A percentile compares a stretch with the other conserved stretches of the same genome.
These are phyloP conservation scores for Blastobasis adustella DNA, from an alignment of 2,888 invertebrate species.

Conservation along the genomic window DNA sequence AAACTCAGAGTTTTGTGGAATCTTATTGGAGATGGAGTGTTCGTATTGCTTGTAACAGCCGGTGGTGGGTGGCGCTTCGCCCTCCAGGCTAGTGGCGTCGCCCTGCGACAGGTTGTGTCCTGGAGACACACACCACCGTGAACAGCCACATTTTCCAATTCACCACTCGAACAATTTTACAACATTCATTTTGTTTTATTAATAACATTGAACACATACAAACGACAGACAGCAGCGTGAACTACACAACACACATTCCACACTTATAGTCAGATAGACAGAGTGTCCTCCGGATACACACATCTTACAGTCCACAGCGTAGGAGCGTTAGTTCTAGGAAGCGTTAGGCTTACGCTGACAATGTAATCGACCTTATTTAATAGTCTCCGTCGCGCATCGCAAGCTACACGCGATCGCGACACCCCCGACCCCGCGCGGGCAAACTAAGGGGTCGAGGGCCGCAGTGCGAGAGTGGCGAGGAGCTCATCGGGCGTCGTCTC, in stretches of 20 bases:
- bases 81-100: constrained; percentile 89
- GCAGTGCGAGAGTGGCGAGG: constrained; percentile 66
- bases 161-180: constrained; percentile 32
- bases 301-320: constrained; percentile 60
- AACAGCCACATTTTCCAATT: constrained; percentile 57
- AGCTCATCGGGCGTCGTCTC: constrained; percentile 78
- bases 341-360: constrained; percentile 74
- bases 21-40: constrained; percentile 71
- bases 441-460: constrained; percentile 65
- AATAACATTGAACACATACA: constrained; percentile 12
- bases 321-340: constrained; percentile 63
- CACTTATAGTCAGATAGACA: constrained; percentile 62
- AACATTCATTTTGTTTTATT: constrained; percentile 13
- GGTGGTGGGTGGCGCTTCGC: constrained; percentile 82
- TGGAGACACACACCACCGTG: constrained; percentile 75
- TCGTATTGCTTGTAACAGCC: constrained; percentile 88
- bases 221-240: constrained; percentile 57
- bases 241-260: constrained; percentile 71
- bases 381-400: constrained; percentile 72
- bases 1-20: constrained; percentile 50
- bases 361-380: constrained; percentile 70
- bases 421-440: constrained; percentile 62
- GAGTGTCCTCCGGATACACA: constrained; percentile 71
- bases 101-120: constrained; percentile 94
- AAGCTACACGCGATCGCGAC: constrained; percentile 60